Conservation (phyloP, 2,797 vertebrate genomes). For the Phoeniculus purpureus region DNA sequence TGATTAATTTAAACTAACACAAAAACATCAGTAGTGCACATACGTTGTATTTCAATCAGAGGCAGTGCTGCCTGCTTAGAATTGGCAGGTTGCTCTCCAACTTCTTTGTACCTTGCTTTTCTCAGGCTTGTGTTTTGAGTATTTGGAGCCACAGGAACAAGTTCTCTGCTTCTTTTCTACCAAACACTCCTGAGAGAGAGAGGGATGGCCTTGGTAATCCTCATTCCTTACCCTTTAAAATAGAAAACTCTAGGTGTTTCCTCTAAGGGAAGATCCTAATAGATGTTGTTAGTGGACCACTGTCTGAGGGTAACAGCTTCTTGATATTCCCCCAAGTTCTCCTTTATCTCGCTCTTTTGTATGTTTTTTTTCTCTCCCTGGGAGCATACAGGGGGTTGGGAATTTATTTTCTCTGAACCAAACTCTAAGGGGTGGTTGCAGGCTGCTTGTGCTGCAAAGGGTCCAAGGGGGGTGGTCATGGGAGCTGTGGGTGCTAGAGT, state of each 20-base stretch:
- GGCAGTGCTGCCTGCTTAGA: neutral
- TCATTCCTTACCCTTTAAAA: neutral
- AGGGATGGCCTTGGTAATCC: neutral
- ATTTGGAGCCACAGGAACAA: neutral
- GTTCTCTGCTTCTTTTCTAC: neutral
- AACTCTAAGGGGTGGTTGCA: neutral
- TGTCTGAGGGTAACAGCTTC: neutral
- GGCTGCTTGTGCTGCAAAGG: neutral
- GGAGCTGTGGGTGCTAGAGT: neutral
- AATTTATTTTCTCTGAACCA: neutral
- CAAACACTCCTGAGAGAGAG: neutral
- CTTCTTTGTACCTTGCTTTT: neutral
- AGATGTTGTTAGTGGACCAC: neutral
- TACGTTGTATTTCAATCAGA: neutral
- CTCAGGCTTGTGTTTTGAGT: neutral
- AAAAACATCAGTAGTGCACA: neutral
- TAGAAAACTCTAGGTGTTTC: neutral
- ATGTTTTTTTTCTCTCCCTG: neutral
- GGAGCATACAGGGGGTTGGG: accelerated
- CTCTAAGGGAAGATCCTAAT: neutral
- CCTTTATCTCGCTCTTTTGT: neutral
- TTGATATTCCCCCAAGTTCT: neutral
- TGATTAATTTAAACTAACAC: neutral
- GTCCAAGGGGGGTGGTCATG: accelerated
- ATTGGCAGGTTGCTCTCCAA: neutral